These are phyloP conservation scores for Apis cerana DNA, from an alignment of 1,140 invertebrate species.

Conservation along the genomic window DNA sequence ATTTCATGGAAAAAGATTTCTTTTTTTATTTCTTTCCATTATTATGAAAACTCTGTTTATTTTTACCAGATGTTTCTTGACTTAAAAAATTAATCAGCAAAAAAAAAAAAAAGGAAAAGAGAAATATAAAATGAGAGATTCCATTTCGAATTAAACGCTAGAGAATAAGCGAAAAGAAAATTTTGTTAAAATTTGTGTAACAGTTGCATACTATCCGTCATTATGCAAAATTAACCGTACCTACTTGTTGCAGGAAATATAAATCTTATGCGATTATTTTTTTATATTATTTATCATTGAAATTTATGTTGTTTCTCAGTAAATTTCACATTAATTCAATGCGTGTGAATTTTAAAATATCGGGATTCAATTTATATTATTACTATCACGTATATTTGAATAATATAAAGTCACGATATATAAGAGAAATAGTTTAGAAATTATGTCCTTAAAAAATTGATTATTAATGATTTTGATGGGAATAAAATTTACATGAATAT, in stretches of 20 bases:
- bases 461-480: not conserved
- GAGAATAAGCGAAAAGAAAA: not conserved
- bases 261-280: not conserved
- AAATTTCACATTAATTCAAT: too few relatives aligned
- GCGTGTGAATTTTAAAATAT: too few relatives aligned
- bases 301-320: too few relatives aligned
- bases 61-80: not conserved
- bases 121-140: not conserved
- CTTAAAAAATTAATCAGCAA: constrained; percentile 1
- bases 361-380: too few relatives aligned
- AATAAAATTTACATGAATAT: constrained; percentile 2
- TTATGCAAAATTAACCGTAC: not conserved
- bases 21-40: constrained; percentile 5
- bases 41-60: not conserved
- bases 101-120: constrained; percentile 21
- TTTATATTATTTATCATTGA: not conserved
- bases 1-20: constrained; percentile 27
- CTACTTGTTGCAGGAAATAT: not conserved
- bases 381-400: not conserved
- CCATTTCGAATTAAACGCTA: not conserved
- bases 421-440: not conserved
- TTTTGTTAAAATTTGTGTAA: not conserved
- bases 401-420: not conserved
- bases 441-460: not conserved
- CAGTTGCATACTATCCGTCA: not conserved